Percentiles rank a stretch among this genome's conserved stretches.
Evolutionary conservation across 1,140 invertebrate genomes (phyloP).

Genomic region (Drosophila varians): DNA sequence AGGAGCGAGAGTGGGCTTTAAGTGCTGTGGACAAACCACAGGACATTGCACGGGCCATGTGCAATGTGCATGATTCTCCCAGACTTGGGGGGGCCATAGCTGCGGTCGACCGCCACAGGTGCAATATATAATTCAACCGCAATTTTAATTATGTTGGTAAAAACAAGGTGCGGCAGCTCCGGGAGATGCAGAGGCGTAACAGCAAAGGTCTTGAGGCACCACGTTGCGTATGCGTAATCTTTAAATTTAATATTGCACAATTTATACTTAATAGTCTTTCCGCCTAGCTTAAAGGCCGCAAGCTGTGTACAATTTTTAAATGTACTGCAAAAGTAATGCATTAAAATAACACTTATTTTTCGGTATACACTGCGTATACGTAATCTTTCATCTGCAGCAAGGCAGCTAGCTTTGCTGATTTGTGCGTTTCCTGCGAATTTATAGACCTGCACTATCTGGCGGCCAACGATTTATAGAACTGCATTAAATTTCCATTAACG

Average conservation of each 20-base stretch:
- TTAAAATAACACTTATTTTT: too few relatives aligned
- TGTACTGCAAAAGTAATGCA: too few relatives aligned
- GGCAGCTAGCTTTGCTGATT: slow-evolving; percentile 1
- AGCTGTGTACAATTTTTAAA: too few relatives aligned
- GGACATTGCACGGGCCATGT: slow-evolving; percentile 56
- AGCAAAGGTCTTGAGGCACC: slow-evolving; percentile 26
- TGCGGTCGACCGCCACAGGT: slow-evolving; percentile 72
- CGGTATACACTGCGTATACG: not conserved
- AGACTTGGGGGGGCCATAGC: slow-evolving; percentile 26
- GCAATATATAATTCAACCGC: slow-evolving; percentile 75
- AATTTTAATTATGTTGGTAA: slow-evolving; percentile 77
- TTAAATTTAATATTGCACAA: slow-evolving; percentile 27
- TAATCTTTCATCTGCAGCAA: not conserved
- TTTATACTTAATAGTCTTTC: too few relatives aligned
- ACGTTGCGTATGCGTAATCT: slow-evolving; percentile 53
- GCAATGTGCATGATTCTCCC: slow-evolving; percentile 21
- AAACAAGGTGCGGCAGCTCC: slow-evolving; percentile 31
- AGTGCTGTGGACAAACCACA: slow-evolving; percentile 59
- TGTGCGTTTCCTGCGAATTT: slow-evolving; percentile 21
- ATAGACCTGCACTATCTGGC: slow-evolving; percentile 28
- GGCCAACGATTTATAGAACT: slow-evolving; percentile 37
- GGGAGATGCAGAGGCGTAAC: too few relatives aligned
- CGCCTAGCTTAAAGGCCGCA: too few relatives aligned
- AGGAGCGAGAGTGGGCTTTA: slow-evolving; percentile 30
- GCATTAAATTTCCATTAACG: slow-evolving; percentile 50